A percentile compares a stretch with the other conserved stretches of the same genome.
Conservation (phyloP, 30 jellyfish, hydroid and myxozoan genomes). For the Sanderia malayensis region DNA sequence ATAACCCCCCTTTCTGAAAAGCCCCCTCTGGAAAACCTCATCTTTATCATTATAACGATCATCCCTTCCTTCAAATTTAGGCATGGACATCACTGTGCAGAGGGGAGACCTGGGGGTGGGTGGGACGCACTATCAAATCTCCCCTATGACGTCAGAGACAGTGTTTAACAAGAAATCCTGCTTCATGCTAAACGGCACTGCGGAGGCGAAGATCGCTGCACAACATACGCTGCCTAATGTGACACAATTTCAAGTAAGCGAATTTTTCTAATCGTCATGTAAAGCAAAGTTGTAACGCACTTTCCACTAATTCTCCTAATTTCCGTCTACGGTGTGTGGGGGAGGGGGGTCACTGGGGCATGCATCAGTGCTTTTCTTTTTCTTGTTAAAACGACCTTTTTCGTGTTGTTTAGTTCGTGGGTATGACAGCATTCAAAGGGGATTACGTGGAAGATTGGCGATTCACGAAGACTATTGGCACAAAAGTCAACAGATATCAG, state of each 20-base stretch:
- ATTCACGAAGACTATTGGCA: constrained; percentile 24
- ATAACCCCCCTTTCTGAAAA: no score
- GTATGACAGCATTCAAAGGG: constrained; percentile 21
- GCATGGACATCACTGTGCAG: constrained; percentile 74
- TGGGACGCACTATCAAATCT: constrained; percentile 77
- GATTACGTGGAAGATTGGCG: constrained; percentile 65
- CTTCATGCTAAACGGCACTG: constrained; percentile 73
- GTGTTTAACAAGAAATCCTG: constrained; percentile 65
- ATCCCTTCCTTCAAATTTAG: no score
- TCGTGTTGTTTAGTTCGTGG: constrained; percentile 29
- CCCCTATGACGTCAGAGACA: constrained; percentile 84
- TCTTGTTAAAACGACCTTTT: no score
- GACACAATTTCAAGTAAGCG: constrained; percentile 60
- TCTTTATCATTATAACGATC: no score
- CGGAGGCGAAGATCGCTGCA: constrained; percentile 35
- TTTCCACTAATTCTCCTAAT: no score
- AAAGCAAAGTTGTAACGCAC: no score
- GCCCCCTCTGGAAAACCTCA: no score
- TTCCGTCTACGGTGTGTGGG: no score
- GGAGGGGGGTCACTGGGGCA: no score
- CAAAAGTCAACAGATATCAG: constrained; percentile 43
- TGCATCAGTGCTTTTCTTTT: no score
- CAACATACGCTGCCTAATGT: constrained; percentile 73
- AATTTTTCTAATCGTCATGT: no score
- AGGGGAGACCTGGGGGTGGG: constrained; percentile 82